Percentiles rank a stretch among this genome's conserved stretches.
Conservation (phyloP, 2,888 invertebrate genomes). For the Patella pellucida region DNA sequence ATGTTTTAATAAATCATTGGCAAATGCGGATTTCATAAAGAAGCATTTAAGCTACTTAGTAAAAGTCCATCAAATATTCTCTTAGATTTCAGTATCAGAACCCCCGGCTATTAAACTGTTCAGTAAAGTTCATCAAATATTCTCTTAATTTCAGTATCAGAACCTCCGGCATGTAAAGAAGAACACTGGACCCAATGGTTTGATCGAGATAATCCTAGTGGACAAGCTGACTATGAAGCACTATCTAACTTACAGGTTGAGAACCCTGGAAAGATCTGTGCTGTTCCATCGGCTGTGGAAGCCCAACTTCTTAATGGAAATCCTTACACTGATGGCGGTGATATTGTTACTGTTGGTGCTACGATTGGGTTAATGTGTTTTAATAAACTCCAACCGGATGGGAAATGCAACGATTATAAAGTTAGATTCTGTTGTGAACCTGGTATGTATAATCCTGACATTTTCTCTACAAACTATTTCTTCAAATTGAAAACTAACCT, state of each 20-base stretch:
- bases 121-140: too few species aligned
- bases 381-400: neutral
- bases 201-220: conserved; percentile 4
- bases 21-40: too few species aligned
- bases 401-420: neutral
- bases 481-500: too few species aligned
- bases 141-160: neutral
- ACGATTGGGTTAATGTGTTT: neutral
- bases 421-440: neutral
- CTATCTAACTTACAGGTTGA: neutral
- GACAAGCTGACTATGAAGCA: neutral
- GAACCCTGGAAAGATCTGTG: neutral
- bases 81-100: neutral
- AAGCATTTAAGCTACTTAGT: too few species aligned
- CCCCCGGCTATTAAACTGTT: neutral
- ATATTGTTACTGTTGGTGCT: neutral
- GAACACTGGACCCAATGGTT: conserved; percentile 1
- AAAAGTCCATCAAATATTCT: too few species aligned
- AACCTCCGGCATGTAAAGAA: neutral
- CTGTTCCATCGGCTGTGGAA: neutral
- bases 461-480: too few species aligned
- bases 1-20: too few species aligned
- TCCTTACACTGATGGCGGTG: neutral
- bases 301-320: neutral
- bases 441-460: too few species aligned